Percentiles rank a stretch among this genome's conserved stretches.
phyloP scores from a whole-genome alignment of 2,113 vertebrate species.

The Siphamia tubifer region DNA sequence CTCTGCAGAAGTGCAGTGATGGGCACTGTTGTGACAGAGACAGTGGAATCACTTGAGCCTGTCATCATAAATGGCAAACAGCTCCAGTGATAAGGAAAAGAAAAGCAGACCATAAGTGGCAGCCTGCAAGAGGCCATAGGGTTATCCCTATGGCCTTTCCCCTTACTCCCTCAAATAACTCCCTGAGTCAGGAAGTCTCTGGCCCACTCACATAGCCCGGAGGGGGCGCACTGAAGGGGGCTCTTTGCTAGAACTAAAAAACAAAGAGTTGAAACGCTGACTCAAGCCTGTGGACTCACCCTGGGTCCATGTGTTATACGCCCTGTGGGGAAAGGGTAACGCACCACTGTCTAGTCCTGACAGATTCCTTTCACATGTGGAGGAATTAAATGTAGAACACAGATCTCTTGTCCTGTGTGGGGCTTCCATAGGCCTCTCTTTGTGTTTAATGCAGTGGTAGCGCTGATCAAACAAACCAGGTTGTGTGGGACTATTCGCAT shows the following conservation, averaged over 20 bases:
- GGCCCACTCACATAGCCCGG: constrained; percentile 62
- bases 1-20: constrained; percentile 9
- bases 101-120: constrained; percentile 24
- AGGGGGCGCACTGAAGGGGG: constrained; percentile 18
- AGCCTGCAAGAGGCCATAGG: constrained; percentile 9
- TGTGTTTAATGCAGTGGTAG: constrained; percentile 22
- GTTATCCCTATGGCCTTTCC: constrained; percentile 26
- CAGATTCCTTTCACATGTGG: constrained; percentile 47
- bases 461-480: constrained; percentile 28
- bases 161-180: constrained; percentile 53
- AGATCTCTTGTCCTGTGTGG: constrained; percentile 25
- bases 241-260: constrained; percentile 20
- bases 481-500: constrained; percentile 19
- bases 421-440: constrained; percentile 44
- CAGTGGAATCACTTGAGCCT: constrained; percentile 23
- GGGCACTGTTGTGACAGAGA: constrained; percentile 21
- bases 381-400: constrained; percentile 39
- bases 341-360: constrained; percentile 29
- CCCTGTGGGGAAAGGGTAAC: constrained; percentile 46
- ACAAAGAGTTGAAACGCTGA: constrained; percentile 76
- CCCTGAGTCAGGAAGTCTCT: constrained; percentile 79
- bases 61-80: constrained; percentile 39
- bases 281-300: constrained; percentile 60
- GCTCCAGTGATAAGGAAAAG: constrained; percentile 15
- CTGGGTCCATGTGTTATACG: constrained; percentile 38